Evolutionary conservation across 2,113 vertebrate genomes (phyloP).

Genomic region (Corynorhinus townsendii): DNA sequence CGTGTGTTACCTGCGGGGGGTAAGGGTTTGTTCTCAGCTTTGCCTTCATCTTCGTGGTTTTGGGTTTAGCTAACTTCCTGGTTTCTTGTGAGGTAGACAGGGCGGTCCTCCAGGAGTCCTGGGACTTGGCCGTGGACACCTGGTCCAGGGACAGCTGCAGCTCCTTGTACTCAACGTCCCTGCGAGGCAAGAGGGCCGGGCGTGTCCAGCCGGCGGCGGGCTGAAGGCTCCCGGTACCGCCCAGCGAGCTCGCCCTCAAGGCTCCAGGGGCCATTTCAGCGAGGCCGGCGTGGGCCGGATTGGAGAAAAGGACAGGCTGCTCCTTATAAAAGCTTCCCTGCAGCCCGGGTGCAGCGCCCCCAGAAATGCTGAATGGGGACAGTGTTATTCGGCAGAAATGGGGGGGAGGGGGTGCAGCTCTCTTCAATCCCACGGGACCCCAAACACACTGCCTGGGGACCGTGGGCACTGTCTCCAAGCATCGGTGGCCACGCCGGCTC

Average conservation of each 20-base stretch:
- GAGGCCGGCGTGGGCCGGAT: neutral
- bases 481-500: neutral
- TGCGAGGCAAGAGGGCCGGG: conserved; percentile 67
- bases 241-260: fast-evolving
- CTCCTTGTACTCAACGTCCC: conserved; percentile 91
- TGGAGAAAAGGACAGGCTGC: neutral
- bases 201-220: neutral
- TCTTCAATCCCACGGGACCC: neutral
- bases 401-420: neutral
- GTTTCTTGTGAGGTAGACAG: conserved; percentile 87
- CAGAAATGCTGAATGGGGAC: neutral
- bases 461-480: fast-evolving
- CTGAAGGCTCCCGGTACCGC: neutral
- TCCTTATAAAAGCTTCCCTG: neutral
- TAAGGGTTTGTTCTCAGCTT: conserved; percentile 89
- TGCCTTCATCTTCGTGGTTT: conserved; percentile 85
- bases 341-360: neutral
- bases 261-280: fast-evolving
- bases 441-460: neutral
- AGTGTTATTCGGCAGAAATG: neutral
- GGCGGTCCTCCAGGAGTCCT: conserved; percentile 84
- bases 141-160: conserved; percentile 93
- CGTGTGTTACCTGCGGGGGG: conserved; percentile 84
- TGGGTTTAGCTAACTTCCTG: conserved; percentile 88
- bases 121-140: conserved; percentile 80